phyloP scores from a whole-genome alignment of 1,140 invertebrate species.

The Drosophila kohkoa region DNA sequence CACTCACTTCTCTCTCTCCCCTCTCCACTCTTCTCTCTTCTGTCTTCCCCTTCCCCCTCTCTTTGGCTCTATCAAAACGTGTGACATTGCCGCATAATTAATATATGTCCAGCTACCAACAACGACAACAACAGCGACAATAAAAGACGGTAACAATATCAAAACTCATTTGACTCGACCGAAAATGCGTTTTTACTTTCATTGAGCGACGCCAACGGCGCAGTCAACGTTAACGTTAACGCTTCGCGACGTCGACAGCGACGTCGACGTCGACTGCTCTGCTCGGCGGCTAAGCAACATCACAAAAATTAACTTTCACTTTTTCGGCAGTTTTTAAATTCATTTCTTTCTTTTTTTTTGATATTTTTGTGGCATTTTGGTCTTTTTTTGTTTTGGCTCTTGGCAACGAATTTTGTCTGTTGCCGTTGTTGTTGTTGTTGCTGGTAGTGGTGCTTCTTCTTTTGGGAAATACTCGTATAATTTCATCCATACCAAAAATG shows the following conservation, averaged over 20 bases:
- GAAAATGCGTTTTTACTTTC: conserved; percentile 84
- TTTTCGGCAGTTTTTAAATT: conserved; percentile 84
- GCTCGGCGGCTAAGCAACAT: conserved; percentile 74
- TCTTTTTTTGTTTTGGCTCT: conserved; percentile 25
- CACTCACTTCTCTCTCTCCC: conserved; percentile 1
- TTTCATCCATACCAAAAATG: conserved; percentile 49
- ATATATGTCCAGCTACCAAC: conserved; percentile 42
- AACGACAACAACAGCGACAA: conserved; percentile 47
- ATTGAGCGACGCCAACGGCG: conserved; percentile 58
- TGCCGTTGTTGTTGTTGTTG: conserved; percentile 1
- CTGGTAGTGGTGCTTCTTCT: conserved; percentile 29
- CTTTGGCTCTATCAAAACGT: background rate
- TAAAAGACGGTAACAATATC: conserved; percentile 26
- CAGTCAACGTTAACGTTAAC: conserved; percentile 16
- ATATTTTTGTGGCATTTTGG: conserved; percentile 54
- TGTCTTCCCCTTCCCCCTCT: background rate
- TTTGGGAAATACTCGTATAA: conserved; percentile 44
- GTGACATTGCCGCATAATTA: conserved; percentile 74
- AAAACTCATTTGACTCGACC: conserved; percentile 60
- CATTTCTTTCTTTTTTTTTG: conserved; percentile 76
- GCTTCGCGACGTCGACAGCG: conserved; percentile 30
- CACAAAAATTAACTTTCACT: conserved; percentile 84
- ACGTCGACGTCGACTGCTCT: conserved; percentile 24
- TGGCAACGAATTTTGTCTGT: conserved; percentile 31
- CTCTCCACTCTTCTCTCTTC: background rate